These are phyloP conservation scores for Sturnus vulgaris DNA, from an alignment of 2,113 vertebrate genomes.

Conservation along the genomic window DNA sequence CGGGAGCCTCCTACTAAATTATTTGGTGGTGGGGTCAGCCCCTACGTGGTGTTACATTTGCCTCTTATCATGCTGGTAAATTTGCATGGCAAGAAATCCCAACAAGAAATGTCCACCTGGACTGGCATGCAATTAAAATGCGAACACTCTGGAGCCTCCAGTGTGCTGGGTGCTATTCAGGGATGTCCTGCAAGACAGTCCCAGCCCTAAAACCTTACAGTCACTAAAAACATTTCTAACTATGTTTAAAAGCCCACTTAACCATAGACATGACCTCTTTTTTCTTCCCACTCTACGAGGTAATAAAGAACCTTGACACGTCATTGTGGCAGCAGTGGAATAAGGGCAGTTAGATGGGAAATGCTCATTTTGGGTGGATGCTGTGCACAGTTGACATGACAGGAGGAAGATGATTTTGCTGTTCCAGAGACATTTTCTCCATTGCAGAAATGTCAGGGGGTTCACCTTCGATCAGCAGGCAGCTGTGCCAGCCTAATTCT, in stretches of 20 bases:
- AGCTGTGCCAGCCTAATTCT: background rate
- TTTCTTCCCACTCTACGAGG: background rate
- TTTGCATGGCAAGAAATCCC: background rate
- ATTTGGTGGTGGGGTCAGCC: background rate
- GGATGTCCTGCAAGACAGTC: background rate
- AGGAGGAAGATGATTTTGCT: background rate
- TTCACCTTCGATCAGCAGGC: fast-evolving
- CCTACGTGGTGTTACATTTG: background rate
- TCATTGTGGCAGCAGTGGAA: background rate
- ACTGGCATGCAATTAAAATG: background rate
- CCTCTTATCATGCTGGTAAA: fast-evolving
- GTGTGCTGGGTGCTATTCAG: background rate
- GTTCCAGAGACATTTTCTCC: background rate
- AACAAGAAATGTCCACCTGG: background rate
- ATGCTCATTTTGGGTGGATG: background rate
- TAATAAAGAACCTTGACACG: background rate
- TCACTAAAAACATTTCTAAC: background rate
- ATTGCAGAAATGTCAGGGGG: background rate
- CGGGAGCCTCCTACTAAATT: background rate
- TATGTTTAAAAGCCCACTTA: background rate
- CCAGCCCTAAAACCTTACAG: background rate
- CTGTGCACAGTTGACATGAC: background rate
- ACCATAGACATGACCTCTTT: background rate
- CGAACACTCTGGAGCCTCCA: background rate
- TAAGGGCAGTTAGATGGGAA: background rate